Base-by-base conservation (phyloP, 2,888 invertebrate genomes). In the Caenorhabditis zanzibari region DNA sequence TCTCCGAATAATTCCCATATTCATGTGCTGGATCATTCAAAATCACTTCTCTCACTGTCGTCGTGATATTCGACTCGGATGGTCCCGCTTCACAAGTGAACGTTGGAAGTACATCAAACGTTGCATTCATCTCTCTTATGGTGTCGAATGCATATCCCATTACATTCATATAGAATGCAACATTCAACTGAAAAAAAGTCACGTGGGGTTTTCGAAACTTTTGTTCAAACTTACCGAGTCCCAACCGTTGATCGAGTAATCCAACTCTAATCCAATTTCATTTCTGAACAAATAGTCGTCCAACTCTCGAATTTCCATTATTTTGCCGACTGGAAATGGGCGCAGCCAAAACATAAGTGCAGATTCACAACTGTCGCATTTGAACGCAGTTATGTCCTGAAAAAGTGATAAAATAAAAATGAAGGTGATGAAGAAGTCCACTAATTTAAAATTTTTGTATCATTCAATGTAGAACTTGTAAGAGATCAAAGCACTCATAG, bases 311-410 rank as follows among this genome's bases (percentile, higher is more conserved):
- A 91, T 77, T 58, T 87, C 85, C 82, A 83, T 72, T 22, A 81
- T 32, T 35, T 81, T 84, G 56, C 88, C 87, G 12, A 84, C 85
- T 16, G 68, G 61, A 77, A 88, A 89, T 1, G 89, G 88, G 54
- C 90, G 68, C 49, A 90, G 71, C 91, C 90, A 90, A 73, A 87
- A 86, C 85, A 89, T 85, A 28, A 85, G 74, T 2, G 88, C 88
- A 16, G 85, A 85, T 16, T 77, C 72, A 71, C 91, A 91, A 47
- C 87, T 85, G 52, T 90, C 89, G 73, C 91, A 91, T 68, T 89
- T 89, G 86, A 92, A 91, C 1, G 90, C 82, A 1, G 88, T 87
- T 0, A 90, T 85, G 66, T 92, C 92, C 88, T 89, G n/a, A 72
- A 83, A 52, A 12, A 35, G n/a, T n/a, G n/a, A n/a, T n/a, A n/a